A percentile compares a stretch with the other conserved stretches of the same genome.
phyloP scores from a whole-genome alignment of 2,113 vertebrate genomes.

The Antigone vipio region DNA sequence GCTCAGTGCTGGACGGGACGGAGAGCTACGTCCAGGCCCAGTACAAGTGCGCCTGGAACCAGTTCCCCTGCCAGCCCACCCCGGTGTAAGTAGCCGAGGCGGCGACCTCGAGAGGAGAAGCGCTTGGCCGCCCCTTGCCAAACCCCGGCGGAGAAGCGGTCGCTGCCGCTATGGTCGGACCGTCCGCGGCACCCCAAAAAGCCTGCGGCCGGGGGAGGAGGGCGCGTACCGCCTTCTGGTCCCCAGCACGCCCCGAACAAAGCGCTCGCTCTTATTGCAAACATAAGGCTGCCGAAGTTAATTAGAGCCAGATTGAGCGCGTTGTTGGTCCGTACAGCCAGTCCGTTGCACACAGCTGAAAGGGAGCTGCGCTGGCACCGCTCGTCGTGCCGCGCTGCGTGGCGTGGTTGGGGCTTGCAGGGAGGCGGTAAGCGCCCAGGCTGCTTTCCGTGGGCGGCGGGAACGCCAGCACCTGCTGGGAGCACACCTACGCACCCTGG shows the following conservation, averaged over 20 bases:
- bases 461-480: not conserved
- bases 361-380: not conserved
- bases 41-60: slow-evolving; percentile 81
- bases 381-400: not conserved
- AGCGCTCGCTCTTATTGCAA: not conserved
- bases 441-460: fast-evolving
- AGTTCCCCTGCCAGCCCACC: slow-evolving; percentile 80
- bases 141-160: not conserved
- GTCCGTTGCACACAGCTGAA: not conserved
- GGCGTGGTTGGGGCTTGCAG: not conserved
- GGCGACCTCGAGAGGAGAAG: not conserved
- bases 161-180: not conserved
- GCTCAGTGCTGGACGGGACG: slow-evolving; percentile 84
- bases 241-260: not conserved
- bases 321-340: not conserved
- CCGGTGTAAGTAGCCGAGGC: slow-evolving; percentile 71
- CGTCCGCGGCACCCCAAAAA: not conserved
- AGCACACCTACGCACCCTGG: not conserved
- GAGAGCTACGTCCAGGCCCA: slow-evolving; percentile 87
- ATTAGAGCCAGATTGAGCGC: slow-evolving; percentile 65
- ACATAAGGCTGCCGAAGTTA: slow-evolving; percentile 51
- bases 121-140: not conserved
- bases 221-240: not conserved
- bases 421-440: not conserved
- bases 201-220: not conserved